Evolutionary conservation across 2,113 vertebrate species (phyloP).

Genomic region (Cynoglossus semilaevis): DNA sequence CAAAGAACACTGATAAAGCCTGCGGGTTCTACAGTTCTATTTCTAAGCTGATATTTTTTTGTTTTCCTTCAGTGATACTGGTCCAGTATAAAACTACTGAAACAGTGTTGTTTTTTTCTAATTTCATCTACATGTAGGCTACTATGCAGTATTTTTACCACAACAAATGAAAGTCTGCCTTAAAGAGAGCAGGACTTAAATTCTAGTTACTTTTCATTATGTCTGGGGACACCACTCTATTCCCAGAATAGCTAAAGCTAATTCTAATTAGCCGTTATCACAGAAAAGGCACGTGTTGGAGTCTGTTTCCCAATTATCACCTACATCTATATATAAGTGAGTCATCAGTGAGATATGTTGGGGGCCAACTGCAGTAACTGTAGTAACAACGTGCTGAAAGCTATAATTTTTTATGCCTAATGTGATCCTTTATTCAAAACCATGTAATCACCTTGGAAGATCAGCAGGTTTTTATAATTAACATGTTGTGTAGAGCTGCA

Average conservation of each 20-base stretch:
- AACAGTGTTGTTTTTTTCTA: too few species aligned
- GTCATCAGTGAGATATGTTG: background rate
- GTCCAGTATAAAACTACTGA: too few species aligned
- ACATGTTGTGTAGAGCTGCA: background rate
- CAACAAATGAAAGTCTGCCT: too few species aligned
- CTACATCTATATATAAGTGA: background rate
- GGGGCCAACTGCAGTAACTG: background rate
- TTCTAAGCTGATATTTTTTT: too few species aligned
- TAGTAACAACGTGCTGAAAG: background rate
- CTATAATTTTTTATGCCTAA: background rate
- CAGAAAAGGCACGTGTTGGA: background rate
- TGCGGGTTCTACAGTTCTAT: too few species aligned
- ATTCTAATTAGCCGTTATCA: background rate
- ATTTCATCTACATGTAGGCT: too few species aligned
- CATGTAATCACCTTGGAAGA: background rate
- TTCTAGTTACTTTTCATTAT: too few species aligned
- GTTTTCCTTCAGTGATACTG: too few species aligned
- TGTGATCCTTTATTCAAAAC: conserved; percentile 6
- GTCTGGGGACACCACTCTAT: background rate
- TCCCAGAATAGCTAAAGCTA: background rate
- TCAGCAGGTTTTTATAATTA: conserved; percentile 14
- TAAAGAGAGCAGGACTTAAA: background rate
- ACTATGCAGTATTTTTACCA: too few species aligned
- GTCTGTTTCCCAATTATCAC: background rate
- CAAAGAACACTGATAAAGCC: too few species aligned